Evolutionary conservation across 2,888 invertebrate species (phyloP), one percentile per base, ranked within the genome.

Genomic region (Achlya flavicornis): DNA sequence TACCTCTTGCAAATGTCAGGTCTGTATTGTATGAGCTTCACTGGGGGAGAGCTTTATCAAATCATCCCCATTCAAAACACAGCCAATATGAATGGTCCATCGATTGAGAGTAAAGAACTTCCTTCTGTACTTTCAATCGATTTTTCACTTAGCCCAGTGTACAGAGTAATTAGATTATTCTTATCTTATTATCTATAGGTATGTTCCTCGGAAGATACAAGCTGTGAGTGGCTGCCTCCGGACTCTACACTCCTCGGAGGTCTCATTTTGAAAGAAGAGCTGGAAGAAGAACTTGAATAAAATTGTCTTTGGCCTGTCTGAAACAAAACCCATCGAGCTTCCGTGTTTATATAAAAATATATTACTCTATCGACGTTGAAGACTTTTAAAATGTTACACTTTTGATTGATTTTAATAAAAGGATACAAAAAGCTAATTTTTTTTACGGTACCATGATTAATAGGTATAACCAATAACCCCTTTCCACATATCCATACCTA

Each of bases 1-100:
- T 4, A 93, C 95, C 3, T 95, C 95, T 62, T 98, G 98, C 83
- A 95, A 95, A 74, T 98, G 98, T 65, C 91, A 93, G 88, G 93
- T 93, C 60, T 12, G 64, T 62, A 12, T 12, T 41, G 7, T 6
- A 3, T 5, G 4, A 46, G 4, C 46, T 46, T 4, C 3, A 4
- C 5, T 4, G 3, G n/a, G 1, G 2, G 46, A 46, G 14, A 46
- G n/a, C n/a, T n/a, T n/a, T 46, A n/a, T 46, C n/a, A 7, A 46
- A 14, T n/a, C n/a, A n/a, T 46, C 46, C 46, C n/a, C n/a, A 5
- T 46, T n/a, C 46, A 46, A 46, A 46, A n/a, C 46, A n/a, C n/a
- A 41, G 12, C 41, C 38, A 38, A 12, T 41, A 12, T 41, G 12
- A 12, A 41, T 41, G 7, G 12, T 12, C 41, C 12, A 41, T 3